These are phyloP conservation scores for Pseudobourletiella spinata DNA, from an alignment of 1,140 invertebrate genomes.

Conservation along the genomic window DNA sequence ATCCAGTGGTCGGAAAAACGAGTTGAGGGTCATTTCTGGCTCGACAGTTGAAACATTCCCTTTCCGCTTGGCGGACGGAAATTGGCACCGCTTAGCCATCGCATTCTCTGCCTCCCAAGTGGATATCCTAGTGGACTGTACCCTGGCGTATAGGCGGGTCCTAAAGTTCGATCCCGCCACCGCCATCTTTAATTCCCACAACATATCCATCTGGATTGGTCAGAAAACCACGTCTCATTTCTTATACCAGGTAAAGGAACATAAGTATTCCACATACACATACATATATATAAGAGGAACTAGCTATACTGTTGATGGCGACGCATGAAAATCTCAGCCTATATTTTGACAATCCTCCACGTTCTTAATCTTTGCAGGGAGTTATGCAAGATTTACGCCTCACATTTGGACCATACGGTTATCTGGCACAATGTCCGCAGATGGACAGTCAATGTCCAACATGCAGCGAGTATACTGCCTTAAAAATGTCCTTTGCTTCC, in stretches of 20 bases:
- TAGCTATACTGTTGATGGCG: too few relatives aligned
- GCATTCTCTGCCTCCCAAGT: slow-evolving; percentile 70
- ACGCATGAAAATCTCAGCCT: too few relatives aligned
- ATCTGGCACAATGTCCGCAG: slow-evolving; percentile 73
- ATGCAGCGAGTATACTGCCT: slow-evolving; percentile 72
- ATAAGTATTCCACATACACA: too few relatives aligned
- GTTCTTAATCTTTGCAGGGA: slow-evolving; percentile 57
- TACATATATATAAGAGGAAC: too few relatives aligned
- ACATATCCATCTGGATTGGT: slow-evolving; percentile 69
- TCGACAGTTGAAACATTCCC: slow-evolving; percentile 76
- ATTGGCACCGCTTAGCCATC: slow-evolving; percentile 76
- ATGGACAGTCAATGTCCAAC: slow-evolving; percentile 78
- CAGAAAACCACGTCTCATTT: slow-evolving; percentile 76
- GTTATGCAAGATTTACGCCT: slow-evolving; percentile 76
- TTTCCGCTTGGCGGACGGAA: slow-evolving; percentile 70
- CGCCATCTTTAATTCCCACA: slow-evolving; percentile 32
- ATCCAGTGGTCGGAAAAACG: slow-evolving; percentile 75
- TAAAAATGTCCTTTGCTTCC: slow-evolving; percentile 63
- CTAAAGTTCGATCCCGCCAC: slow-evolving; percentile 34
- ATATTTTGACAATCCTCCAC: too few relatives aligned
- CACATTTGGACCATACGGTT: slow-evolving; percentile 71
- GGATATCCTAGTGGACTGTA: slow-evolving; percentile 75
- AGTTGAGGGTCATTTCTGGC: slow-evolving; percentile 56
- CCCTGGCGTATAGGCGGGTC: slow-evolving; percentile 56
- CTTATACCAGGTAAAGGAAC: slow-evolving; percentile 77